Evolutionary conservation across 2,888 invertebrate genomes (phyloP), one percentile per base, ranked within the genome.

Genomic region (Phyto melanocephala): DNA sequence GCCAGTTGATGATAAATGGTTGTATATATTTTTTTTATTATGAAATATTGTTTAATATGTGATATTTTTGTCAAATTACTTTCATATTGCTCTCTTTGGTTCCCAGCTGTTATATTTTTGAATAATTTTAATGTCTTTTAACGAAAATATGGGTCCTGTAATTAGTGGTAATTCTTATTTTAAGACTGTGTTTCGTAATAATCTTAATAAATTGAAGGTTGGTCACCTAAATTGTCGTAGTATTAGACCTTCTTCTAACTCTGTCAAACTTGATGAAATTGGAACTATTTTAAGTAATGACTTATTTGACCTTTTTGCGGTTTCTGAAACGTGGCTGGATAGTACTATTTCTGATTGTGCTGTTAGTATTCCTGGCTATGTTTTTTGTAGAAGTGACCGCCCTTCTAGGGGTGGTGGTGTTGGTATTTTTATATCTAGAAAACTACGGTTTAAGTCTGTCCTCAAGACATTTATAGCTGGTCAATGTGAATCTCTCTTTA

Each of bases 401-500:
- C 11, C 11, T 11, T 10, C 45, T 45, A 45, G 63, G n/a, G 63
- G 28, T 10, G 63, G 63, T 24, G 35, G 65, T 33, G 47, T 65
- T 2, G 28, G 65, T 1, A 52, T 65, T 8, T 63, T n/a, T 63
- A 15, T 63, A 15, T 47, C 47, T 6, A 67, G 13, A 7, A 24
- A 11, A 22, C 7, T 68, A 7, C 22, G 8, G 7, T 40, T 24
- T 35, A 50, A 37, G 17, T 1, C 8, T 17, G 50, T 68, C 24
- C 33, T 50, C 15, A 50, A n/a, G 13, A 13, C 20, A 1, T 65
- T 11, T 11, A 20, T 50, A 8, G 7, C n/a, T 17, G 35, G 45
- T 1, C 8, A 10, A 28, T 71, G 58, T 58, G 58, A 71, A 37
- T 72, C 72, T 17, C 52, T 72, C 1, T 72, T 72, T 56, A 37